Percentiles rank a stretch among this genome's conserved stretches.
These are phyloP conservation scores for Rhagologus leucostigma DNA, from an alignment of 2,113 vertebrate species.

Conservation along the genomic window DNA sequence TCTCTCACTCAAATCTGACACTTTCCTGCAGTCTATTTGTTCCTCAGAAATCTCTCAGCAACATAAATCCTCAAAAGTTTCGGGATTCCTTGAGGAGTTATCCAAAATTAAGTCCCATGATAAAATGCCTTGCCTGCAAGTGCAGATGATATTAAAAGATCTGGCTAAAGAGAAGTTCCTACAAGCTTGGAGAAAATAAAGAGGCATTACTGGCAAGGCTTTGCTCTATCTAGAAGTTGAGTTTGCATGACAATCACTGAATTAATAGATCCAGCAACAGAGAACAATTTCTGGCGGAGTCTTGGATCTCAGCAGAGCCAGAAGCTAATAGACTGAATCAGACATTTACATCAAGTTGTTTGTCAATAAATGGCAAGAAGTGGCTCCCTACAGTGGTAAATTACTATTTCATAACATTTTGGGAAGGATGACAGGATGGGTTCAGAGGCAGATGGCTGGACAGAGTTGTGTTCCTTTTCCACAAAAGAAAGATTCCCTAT, in stretches of 20 bases:
- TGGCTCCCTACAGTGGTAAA: constrained; percentile 12
- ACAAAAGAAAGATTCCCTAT: neutral
- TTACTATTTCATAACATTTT: neutral
- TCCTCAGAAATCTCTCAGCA: neutral
- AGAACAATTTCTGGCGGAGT: neutral
- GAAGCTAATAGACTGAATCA: constrained; percentile 5
- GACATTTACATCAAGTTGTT: constrained; percentile 34
- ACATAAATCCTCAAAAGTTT: neutral
- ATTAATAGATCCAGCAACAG: neutral
- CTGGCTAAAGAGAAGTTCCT: neutral
- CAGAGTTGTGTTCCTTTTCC: neutral
- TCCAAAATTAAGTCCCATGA: neutral
- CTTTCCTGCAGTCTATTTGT: neutral
- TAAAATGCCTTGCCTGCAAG: neutral
- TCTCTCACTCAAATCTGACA: neutral
- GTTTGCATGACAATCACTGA: neutral
- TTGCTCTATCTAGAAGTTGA: neutral
- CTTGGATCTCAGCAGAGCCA: neutral
- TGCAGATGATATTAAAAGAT: neutral
- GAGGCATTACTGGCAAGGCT: neutral
- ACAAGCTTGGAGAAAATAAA: neutral
- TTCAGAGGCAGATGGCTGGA: neutral
- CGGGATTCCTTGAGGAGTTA: neutral
- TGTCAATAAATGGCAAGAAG: constrained; percentile 19
- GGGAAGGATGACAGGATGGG: neutral